Evolutionary conservation across 2,113 vertebrate genomes (phyloP).

Genomic region (Atractosteus spatula): DNA sequence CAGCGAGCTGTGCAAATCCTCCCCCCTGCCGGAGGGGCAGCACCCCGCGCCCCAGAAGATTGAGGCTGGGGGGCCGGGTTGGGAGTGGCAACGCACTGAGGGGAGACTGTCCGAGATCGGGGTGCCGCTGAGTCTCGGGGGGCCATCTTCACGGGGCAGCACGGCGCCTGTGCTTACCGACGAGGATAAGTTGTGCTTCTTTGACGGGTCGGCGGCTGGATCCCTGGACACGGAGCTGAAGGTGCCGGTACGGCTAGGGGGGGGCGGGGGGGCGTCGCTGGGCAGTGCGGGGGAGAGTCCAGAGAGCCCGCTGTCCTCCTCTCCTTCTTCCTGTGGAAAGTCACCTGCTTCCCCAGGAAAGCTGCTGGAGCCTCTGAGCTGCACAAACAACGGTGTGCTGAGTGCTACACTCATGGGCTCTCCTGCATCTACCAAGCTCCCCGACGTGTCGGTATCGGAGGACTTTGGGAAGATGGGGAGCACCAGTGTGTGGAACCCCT

Average conservation of each 20-base stretch:
- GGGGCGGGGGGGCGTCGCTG: constrained; percentile 45
- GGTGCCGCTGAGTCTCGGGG: constrained; percentile 63
- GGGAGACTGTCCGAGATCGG: constrained; percentile 67
- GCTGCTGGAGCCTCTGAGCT: constrained; percentile 45
- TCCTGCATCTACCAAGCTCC: constrained; percentile 48
- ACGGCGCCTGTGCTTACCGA: constrained; percentile 74
- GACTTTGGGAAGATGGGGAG: constrained; percentile 46
- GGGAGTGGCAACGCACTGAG: constrained; percentile 84
- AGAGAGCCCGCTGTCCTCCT: constrained; percentile 60
- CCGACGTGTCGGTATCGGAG: constrained; percentile 25
- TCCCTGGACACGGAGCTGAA: constrained; percentile 71
- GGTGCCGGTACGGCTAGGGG: constrained; percentile 49
- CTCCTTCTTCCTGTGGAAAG: constrained; percentile 41
- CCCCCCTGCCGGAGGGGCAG: constrained; percentile 47
- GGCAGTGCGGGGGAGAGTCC: constrained; percentile 65
- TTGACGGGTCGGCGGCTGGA: constrained; percentile 56
- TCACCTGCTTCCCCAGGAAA: constrained; percentile 59
- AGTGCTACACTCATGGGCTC: constrained; percentile 41
- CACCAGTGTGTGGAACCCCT: constrained; percentile 64
- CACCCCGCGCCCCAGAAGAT: constrained; percentile 39
- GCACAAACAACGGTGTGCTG: constrained; percentile 52
- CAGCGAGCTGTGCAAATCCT: constrained; percentile 73
- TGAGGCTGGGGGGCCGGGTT: constrained; percentile 42
- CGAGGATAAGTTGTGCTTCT: constrained; percentile 88
- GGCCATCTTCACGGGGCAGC: constrained; percentile 45